Evolutionary conservation across 2,888 invertebrate genomes (phyloP).

Genomic region (Stenolophus ochropezus): DNA sequence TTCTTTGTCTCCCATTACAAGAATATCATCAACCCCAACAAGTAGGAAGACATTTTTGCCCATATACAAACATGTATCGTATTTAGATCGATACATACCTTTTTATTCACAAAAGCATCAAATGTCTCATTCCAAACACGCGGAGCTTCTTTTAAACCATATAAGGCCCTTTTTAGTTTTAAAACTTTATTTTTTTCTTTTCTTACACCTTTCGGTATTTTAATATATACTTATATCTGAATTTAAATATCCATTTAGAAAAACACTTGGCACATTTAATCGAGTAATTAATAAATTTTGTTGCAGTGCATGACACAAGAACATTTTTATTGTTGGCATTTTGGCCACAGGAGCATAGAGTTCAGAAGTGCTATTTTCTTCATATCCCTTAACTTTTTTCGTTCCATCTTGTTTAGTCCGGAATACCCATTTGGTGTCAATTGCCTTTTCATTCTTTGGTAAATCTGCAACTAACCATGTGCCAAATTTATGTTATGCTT

Average conservation of each 20-base stretch:
- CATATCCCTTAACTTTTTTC: constrained; percentile 64
- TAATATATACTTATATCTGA: background rate
- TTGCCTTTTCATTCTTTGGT: constrained; percentile 61
- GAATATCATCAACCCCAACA: background rate
- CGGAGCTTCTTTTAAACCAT: constrained; percentile 35
- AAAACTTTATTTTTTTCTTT: constrained; percentile 45
- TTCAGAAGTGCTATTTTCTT: constrained; percentile 45
- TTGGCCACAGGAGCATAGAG: background rate
- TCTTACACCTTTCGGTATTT: constrained; percentile 12
- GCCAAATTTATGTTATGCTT: constrained; percentile 34
- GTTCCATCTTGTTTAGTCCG: constrained; percentile 60
- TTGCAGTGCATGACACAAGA: constrained; percentile 23
- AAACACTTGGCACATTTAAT: constrained; percentile 54
- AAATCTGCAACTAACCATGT: constrained; percentile 48
- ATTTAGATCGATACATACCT: background rate
- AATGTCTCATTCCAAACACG: constrained; percentile 34
- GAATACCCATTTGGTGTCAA: constrained; percentile 63
- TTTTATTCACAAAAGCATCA: background rate
- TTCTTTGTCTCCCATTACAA: background rate
- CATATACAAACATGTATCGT: background rate
- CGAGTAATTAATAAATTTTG: constrained; percentile 43
- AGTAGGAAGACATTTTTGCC: background rate
- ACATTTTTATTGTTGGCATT: constrained; percentile 6
- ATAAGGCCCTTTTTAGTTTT: constrained; percentile 29
- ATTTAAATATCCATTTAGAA: constrained; percentile 57